Base-by-base conservation (phyloP, 2,797 vertebrate species). In the Cryptoprocta ferox region DNA sequence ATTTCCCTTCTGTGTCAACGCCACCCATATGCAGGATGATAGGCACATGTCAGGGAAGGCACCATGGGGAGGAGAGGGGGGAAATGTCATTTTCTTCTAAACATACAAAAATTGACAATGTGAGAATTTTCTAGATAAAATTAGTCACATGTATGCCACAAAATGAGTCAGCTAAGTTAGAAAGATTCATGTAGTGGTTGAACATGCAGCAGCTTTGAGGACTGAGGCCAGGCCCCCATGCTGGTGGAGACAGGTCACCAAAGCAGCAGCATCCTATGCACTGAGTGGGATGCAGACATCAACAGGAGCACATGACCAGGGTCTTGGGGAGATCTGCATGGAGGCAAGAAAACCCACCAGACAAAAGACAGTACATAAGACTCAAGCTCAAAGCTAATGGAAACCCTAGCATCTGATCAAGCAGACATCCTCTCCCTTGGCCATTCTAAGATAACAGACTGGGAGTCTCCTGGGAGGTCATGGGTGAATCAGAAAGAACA, bases 1-100 rank as follows among this genome's bases (percentile, higher is more conserved):
- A 24, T 48, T 56, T 56, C 14, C 35, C 39, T 65, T 63, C 53
- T 39, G 39, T 2, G 3, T 14, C 19, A 26, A 4, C 1, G 75
- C 65, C 14, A 4, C 48, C 75, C 56, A 79, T 7, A 65, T 80
- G 42, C 28, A 91, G n/a, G 50, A 84, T 14, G 63, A 59, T 3
- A 35, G 48, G 66, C 37, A 6, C 13, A 0, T 2, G 50, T 35
- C 73, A 15, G 30, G 16, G 63, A 66, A n/a, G 75, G 83, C 35
- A 21, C 48, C 2, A 1, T 30, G 32, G 13, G 24, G 65, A 87
- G 59, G 76, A 81, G 68, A 24, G 26, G 18, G 59, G 42, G 66
- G 79, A 83, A 96, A 76, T 30, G n/a, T 8, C 53, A 59, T 48
- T 81, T 86, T 65, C 80, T 75, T 61, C 59, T 48, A 79, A 93